Conservation (phyloP, 2,113 vertebrate genomes). For the Hystrix cristata region DNA sequence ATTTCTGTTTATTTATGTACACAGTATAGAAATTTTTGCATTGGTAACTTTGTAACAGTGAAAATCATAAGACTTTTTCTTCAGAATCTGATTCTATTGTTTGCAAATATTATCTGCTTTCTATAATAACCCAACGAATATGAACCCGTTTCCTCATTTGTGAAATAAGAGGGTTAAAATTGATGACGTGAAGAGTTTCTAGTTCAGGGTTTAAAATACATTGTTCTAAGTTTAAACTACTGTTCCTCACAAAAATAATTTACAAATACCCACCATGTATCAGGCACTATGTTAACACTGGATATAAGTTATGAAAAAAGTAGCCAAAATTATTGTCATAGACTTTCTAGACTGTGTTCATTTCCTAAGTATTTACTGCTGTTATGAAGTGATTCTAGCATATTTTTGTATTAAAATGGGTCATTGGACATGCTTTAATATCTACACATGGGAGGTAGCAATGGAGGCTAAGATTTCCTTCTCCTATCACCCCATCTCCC, state of each 20-base stretch:
- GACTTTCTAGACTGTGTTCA: not conserved
- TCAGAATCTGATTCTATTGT: not conserved
- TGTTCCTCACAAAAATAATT: not conserved
- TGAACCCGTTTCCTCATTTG: not conserved
- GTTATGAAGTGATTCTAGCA: not conserved
- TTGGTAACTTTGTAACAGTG: not conserved
- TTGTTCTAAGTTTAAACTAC: not conserved
- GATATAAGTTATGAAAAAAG: not conserved
- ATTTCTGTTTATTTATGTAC: not conserved
- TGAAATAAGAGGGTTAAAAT: conserved; percentile 10
- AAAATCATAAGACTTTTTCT: not conserved
- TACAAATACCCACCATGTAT: not conserved
- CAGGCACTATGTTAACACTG: not conserved
- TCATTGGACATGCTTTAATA: not conserved
- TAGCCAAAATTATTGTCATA: not conserved
- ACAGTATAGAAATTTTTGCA: not conserved
- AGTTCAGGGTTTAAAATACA: not conserved
- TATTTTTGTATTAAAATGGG: conserved; percentile 14
- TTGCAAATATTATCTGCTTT: not conserved
- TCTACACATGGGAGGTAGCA: not conserved
- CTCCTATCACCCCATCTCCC: not conserved
- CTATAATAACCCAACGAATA: conserved; percentile 1
- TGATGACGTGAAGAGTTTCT: not conserved
- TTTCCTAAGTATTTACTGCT: not conserved
- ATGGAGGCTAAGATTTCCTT: not conserved